Conservation (phyloP, 2,888 invertebrate species). For the Xanthia icteritia region DNA sequence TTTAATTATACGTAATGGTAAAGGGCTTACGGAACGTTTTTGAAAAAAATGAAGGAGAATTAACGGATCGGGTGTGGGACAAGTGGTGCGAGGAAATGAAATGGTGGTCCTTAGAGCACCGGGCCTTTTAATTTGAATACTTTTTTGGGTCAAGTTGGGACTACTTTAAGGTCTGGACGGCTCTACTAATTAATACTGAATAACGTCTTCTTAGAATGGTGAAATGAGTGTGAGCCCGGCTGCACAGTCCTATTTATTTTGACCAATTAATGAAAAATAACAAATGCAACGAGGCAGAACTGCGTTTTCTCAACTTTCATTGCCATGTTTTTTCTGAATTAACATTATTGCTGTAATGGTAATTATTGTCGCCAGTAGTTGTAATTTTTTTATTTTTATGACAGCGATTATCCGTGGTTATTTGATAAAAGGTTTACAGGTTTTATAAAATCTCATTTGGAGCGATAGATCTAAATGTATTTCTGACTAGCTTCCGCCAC, state of each 20-base stretch:
- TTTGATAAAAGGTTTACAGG: not conserved
- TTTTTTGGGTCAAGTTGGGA: constrained; percentile 33
- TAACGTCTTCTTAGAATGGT: not conserved
- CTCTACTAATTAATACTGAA: constrained; percentile 3
- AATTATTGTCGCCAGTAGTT: not conserved
- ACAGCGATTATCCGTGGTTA: not conserved
- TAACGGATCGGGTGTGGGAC: constrained; percentile 62
- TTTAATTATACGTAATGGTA: constrained; percentile 73
- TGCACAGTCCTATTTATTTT: not conserved
- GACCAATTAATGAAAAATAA: not conserved
- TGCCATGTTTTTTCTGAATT: not conserved
- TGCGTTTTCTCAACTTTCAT: not conserved
- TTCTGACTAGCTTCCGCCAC: too few species aligned
- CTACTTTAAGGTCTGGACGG: not conserved
- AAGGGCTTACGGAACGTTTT: constrained; percentile 67
- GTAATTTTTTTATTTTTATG: not conserved
- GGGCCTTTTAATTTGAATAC: constrained; percentile 18
- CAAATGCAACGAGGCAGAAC: not conserved
- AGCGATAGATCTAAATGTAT: not conserved
- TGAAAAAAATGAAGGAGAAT: constrained; percentile 72
- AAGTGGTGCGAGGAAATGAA: constrained; percentile 54
- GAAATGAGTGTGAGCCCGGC: not conserved
- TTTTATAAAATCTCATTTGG: not conserved
- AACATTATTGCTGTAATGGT: too few species aligned
- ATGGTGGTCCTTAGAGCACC: constrained; percentile 29